A percentile compares a stretch with the other conserved stretches of the same genome.
phyloP scores from a whole-genome alignment of 2,113 vertebrate species.

The Rousettus leschenaultii region DNA sequence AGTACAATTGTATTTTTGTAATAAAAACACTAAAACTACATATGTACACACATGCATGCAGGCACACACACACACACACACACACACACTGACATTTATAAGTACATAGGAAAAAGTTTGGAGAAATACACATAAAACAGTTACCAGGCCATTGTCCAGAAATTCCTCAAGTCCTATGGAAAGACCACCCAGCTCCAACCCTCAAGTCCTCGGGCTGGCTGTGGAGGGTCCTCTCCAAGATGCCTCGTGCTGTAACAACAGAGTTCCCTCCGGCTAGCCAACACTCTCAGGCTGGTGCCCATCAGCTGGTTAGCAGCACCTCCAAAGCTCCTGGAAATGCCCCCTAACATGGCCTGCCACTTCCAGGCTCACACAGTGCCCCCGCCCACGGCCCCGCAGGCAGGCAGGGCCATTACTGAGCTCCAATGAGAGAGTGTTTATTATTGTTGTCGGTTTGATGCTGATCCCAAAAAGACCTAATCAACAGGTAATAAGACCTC shows the following conservation, averaged over 20 bases:
- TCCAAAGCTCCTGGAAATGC: not conserved
- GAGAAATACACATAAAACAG: constrained; percentile 17
- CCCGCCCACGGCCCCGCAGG: constrained; percentile 29
- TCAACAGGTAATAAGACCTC: constrained; percentile 94
- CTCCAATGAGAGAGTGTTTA: constrained; percentile 82
- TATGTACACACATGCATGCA: not conserved
- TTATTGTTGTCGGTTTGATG: constrained; percentile 91
- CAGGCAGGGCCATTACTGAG: constrained; percentile 72
- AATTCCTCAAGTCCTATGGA: not conserved
- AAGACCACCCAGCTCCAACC: constrained; percentile 37
- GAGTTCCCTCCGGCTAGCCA: not conserved
- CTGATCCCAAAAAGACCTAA: constrained; percentile 92
- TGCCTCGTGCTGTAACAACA: not conserved
- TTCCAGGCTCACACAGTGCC: not conserved
- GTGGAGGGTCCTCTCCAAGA: constrained; percentile 18
- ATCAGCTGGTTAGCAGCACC: not conserved
- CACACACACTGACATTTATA: not conserved
- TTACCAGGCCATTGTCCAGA: constrained; percentile 18
- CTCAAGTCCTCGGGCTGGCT: not conserved
- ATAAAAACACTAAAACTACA: not conserved
- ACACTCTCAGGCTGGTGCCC: not conserved
- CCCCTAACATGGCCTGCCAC: not conserved
- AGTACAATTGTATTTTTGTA: not conserved
- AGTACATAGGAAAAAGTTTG: not conserved
- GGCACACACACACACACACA: not conserved